These are phyloP conservation scores for Larimichthys polyactis DNA, from an alignment of 2,113 vertebrate genomes.

Conservation along the genomic window DNA sequence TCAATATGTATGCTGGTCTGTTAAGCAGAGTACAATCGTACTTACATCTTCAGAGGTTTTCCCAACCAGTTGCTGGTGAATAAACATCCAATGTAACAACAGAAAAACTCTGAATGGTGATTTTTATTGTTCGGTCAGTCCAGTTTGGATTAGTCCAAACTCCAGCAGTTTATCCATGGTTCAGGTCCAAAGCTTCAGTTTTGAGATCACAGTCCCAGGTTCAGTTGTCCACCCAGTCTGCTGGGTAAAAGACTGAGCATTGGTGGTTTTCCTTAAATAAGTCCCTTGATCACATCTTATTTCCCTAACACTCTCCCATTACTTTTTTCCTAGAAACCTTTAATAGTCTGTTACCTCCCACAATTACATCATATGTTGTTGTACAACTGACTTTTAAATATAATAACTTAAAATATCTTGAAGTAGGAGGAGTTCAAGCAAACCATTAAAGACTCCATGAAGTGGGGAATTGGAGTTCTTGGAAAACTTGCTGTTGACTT, in stretches of 20 bases:
- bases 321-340: constrained; percentile 29
- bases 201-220: background rate
- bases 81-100: background rate
- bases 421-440: constrained; percentile 6
- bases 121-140: background rate
- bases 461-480: background rate
- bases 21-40: constrained; percentile 34
- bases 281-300: constrained; percentile 20
- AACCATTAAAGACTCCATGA: constrained; percentile 8
- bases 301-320: constrained; percentile 3
- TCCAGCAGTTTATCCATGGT: background rate
- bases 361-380: constrained; percentile 15
- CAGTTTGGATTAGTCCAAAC: background rate
- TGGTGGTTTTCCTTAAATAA: constrained; percentile 35
- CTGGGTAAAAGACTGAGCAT: constrained; percentile 11
- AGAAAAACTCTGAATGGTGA: background rate
- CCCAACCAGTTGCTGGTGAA: background rate
- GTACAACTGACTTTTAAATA: background rate
- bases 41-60: constrained; percentile 39
- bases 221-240: background rate
- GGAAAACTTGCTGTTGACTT: background rate
- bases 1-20: constrained; percentile 36
- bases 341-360: constrained; percentile 8
- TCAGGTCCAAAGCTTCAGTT: background rate
- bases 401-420: background rate